Percentiles rank a stretch among this genome's conserved stretches.
Evolutionary conservation across 2,797 vertebrate genomes (phyloP).

Genomic region (Pseudopleuronectes americanus): DNA sequence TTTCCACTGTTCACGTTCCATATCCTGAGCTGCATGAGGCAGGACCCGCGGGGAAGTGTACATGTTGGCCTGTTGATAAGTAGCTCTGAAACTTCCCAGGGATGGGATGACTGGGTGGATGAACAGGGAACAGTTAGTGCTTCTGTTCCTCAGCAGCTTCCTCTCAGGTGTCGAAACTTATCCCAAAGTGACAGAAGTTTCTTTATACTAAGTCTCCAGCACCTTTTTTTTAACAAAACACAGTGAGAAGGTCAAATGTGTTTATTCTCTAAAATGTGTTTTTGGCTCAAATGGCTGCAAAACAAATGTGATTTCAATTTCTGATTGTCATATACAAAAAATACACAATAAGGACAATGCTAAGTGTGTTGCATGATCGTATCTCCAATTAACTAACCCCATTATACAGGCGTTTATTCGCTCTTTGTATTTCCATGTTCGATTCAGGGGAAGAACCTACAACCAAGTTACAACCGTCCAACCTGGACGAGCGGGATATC

Average conservation of each 20-base stretch:
- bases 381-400: too few relatives aligned
- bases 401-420: neutral
- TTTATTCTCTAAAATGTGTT: neutral
- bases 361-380: too few relatives aligned
- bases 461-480: neutral
- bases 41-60: conserved; percentile 2
- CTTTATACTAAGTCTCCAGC: conserved; percentile 30
- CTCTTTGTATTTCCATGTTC: neutral
- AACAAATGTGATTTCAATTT: neutral
- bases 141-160: conserved; percentile 51
- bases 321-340: too few relatives aligned
- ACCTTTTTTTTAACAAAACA: conserved; percentile 1
- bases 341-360: too few relatives aligned
- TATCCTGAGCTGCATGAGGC: conserved; percentile 21
- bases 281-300: neutral
- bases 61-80: neutral
- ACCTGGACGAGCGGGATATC: conserved; percentile 42
- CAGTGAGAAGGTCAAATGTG: neutral
- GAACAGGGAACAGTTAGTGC: conserved; percentile 53
- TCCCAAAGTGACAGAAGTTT: conserved; percentile 44
- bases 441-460: neutral
- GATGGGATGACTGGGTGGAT: conserved; percentile 14
- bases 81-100: conserved; percentile 6
- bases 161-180: conserved; percentile 58
- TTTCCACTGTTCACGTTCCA: conserved; percentile 42